Base-by-base conservation (phyloP, 2,797 vertebrate species). In the Buceros bicornis region DNA sequence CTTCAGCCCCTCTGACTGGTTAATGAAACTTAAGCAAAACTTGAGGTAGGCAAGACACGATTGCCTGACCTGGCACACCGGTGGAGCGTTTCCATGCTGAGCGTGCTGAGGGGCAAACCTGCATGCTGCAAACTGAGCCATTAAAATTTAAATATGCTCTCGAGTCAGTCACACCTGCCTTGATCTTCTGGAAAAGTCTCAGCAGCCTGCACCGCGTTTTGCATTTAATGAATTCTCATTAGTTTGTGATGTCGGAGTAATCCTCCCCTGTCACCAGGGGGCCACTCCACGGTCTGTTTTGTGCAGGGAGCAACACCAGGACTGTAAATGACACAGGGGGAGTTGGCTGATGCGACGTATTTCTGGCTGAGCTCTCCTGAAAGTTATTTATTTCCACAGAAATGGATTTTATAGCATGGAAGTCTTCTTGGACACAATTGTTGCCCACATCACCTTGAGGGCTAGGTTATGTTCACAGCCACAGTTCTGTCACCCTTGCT, bases 281-380 rank as follows among this genome's bases (percentile, higher is more conserved):
- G 51, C 65, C 18, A 1, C 66, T 79, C 31, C 56, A 24, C 31
- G 83, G 16, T 78, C 54, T 37, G 29, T 10, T 56, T 8, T 57
- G 25, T 2, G 2, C 37, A 11, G 67, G 53, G 61, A 67, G 48
- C 29, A 33, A 0, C 16, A 4, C 20, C 4, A 1, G 15, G 42
- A 11, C 62, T 62, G 53, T 58, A 42, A 65, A 45, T 91, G 24
- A 16, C 45, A 6, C 24, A 2, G 48, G 54, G 54, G 71, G 77
- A 74, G 16, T 74, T 47, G 16, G 56, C 80, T 79, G 90, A 37
- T 22, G 5, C 0, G 10, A 43, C 45, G 40, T 37, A 5, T 16
- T 40, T 58, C 57, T 74, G 67, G 8, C 54, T 70, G 66, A 67
- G 62, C 84, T 83, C 37, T 56, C 40, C 62, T 48, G 6, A 50